A percentile compares a stretch with the other conserved stretches of the same genome.
phyloP scores from a whole-genome alignment of 1,140 invertebrate species.

The Nephotettix cincticeps region DNA sequence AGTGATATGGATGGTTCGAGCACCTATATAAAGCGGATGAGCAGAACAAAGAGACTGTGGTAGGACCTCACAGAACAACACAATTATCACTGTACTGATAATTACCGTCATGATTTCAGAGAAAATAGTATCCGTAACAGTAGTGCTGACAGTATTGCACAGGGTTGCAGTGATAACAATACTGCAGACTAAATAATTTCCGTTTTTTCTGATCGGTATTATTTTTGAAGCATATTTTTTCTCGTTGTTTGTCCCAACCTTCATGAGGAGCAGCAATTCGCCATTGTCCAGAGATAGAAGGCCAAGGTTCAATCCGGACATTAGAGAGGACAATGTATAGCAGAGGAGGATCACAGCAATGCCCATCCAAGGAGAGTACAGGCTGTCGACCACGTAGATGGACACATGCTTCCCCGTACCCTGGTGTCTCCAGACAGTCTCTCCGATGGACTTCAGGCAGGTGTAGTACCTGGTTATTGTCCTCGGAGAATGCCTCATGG shows the following conservation, averaged over 20 bases:
- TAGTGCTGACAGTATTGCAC: conserved; percentile 62
- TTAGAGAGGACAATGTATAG: conserved; percentile 46
- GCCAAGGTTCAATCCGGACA: conserved; percentile 62
- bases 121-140: conserved; percentile 60
- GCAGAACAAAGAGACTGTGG: conserved; percentile 61
- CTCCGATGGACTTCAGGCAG: too few relatives aligned
- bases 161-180: conserved; percentile 53
- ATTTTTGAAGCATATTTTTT: conserved; percentile 51
- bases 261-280: conserved; percentile 55
- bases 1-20: conserved; percentile 59
- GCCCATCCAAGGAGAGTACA: too few relatives aligned
- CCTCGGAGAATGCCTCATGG: too few relatives aligned
- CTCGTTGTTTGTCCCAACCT: conserved; percentile 45
- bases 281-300: conserved; percentile 61
- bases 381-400: too few relatives aligned
- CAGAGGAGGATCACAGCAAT: conserved; percentile 8
- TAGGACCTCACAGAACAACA: conserved; percentile 64
- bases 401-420: too few relatives aligned
- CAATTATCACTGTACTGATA: conserved; percentile 56
- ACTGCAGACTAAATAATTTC: conserved; percentile 63
- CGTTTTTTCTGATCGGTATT: conserved; percentile 53
- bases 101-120: conserved; percentile 54
- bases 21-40: conserved; percentile 62
- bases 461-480: too few relatives aligned
- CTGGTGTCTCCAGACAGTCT: too few relatives aligned